phyloP scores from a whole-genome alignment of 2,888 invertebrate genomes.

The Trissolcus brochymenae region DNA sequence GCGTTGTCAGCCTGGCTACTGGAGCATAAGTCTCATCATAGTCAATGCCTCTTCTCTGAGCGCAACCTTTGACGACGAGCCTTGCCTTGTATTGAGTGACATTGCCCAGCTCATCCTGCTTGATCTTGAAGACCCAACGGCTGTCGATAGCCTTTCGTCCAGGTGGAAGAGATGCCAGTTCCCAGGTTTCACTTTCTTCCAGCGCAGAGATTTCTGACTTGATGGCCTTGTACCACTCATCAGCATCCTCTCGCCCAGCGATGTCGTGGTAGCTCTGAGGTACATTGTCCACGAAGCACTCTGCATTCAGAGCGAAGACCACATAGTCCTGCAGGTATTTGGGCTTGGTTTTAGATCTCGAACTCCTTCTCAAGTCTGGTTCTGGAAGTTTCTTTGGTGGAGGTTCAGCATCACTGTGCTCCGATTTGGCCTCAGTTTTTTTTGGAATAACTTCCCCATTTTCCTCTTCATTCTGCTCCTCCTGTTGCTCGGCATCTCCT shows the following conservation, averaged over 20 bases:
- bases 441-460: too few relatives aligned
- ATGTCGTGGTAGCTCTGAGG: neutral
- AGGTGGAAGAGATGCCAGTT: neutral
- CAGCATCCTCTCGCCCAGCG: neutral
- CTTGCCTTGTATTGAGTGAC: conserved; percentile 60
- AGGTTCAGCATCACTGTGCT: too few relatives aligned
- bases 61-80: conserved; percentile 61
- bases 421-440: too few relatives aligned
- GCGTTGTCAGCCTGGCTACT: conserved; percentile 51
- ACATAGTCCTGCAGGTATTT: neutral
- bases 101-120: conserved; percentile 38
- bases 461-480: too few relatives aligned
- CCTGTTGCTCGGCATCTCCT: too few relatives aligned
- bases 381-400: neutral
- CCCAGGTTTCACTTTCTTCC: conserved; percentile 3
- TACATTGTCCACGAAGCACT: neutral
- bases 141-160: conserved; percentile 22
- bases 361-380: neutral
- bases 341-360: neutral
- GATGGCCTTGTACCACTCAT: neutral
- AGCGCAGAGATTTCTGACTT: conserved; percentile 19
- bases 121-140: conserved; percentile 58
- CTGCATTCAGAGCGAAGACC: neutral
- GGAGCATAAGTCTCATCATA: conserved; percentile 65
- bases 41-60: conserved; percentile 60